These are phyloP conservation scores for Dynastes grantii DNA, from an alignment of 2,888 invertebrate genomes.

Conservation along the genomic window DNA sequence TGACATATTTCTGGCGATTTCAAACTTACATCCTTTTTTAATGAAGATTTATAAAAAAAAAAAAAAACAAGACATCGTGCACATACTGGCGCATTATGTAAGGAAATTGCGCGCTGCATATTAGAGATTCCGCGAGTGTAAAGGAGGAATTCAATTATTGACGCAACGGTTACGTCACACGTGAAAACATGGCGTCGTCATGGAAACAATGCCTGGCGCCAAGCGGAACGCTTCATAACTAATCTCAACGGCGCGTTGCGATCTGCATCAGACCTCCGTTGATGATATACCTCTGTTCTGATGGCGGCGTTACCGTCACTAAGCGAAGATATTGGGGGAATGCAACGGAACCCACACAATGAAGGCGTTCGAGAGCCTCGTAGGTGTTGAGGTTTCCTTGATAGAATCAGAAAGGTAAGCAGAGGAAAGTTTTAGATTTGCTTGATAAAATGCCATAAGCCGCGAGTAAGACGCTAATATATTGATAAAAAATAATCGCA, in stretches of 20 bases:
- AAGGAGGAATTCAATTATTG: slow-evolving; percentile 56
- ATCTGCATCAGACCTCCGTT: slow-evolving; percentile 10
- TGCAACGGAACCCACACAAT: slow-evolving; percentile 5
- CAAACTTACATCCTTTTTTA: not conserved
- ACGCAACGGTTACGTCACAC: slow-evolving; percentile 64
- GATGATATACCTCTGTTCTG: not conserved
- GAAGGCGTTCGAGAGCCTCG: not conserved
- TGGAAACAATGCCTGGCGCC: slow-evolving; percentile 65
- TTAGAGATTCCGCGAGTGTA: slow-evolving; percentile 47
- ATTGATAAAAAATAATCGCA: too few relatives aligned
- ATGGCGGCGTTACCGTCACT: not conserved
- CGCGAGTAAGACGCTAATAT: too few relatives aligned
- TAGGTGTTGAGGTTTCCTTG: too few relatives aligned
- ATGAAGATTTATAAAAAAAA: slow-evolving; percentile 1
- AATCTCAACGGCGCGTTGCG: slow-evolving; percentile 54
- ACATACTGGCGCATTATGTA: slow-evolving; percentile 42
- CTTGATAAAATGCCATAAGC: too few relatives aligned
- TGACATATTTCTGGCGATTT: not conserved
- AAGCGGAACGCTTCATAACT: slow-evolving; percentile 58
- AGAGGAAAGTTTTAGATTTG: too few relatives aligned
- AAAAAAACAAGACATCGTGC: slow-evolving; percentile 32
- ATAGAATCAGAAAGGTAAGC: too few relatives aligned
- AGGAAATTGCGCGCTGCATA: slow-evolving; percentile 48
- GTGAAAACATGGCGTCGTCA: slow-evolving; percentile 68
- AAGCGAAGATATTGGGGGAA: not conserved